A percentile compares a stretch with the other conserved stretches of the same genome.
Conservation (phyloP, 2,797 vertebrate species). For the Anguilla pacifica region DNA sequence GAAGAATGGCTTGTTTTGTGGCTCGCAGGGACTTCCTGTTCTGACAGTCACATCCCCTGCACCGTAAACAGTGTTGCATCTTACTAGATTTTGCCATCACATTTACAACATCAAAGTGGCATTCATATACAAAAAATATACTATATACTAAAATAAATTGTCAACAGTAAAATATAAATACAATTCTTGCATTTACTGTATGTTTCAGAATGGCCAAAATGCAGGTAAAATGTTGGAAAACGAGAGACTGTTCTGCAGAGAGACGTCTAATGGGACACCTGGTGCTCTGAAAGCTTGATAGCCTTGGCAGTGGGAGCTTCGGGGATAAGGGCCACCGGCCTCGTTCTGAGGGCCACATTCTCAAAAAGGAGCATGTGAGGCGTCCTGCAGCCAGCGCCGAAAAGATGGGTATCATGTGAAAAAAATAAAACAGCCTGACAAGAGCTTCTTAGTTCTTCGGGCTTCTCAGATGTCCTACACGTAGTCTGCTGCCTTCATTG, state of each 20-base stretch:
- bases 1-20: too few relatives aligned
- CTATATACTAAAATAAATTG: too few relatives aligned
- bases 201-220: neutral
- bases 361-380: neutral
- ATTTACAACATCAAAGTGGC: neutral
- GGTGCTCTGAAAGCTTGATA: neutral
- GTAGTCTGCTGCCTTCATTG: neutral
- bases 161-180: too few relatives aligned
- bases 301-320: neutral
- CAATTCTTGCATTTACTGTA: too few relatives aligned
- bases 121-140: neutral
- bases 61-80: neutral
- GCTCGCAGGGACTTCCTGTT: too few relatives aligned
- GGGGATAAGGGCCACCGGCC: neutral
- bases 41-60: too few relatives aligned
- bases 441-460: neutral
- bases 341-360: neutral
- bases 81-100: neutral
- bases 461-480: neutral
- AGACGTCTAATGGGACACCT: neutral
- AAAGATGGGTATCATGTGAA: neutral
- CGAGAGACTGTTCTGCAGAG: neutral
- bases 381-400: neutral
- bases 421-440: neutral
- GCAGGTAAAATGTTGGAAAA: neutral